A percentile compares a stretch with the other conserved stretches of the same genome.
phyloP scores from a whole-genome alignment of 2,888 invertebrate genomes.

The Phoenoteleia sp. region DNA sequence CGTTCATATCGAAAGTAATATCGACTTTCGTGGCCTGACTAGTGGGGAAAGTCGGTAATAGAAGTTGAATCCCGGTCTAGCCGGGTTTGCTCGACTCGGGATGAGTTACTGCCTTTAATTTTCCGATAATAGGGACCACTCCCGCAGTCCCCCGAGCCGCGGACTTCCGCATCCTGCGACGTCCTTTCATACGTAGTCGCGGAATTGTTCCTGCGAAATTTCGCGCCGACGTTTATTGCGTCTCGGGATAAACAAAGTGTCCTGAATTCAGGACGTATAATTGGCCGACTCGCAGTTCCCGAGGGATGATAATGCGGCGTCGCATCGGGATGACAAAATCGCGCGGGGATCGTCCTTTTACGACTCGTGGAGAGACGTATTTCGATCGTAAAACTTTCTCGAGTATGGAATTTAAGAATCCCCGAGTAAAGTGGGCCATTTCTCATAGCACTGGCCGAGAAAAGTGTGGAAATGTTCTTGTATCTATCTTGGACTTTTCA shows the following conservation, averaged over 20 bases:
- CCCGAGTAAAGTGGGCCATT: constrained; percentile 71
- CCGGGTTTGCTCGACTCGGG: constrained; percentile 79
- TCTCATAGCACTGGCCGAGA: constrained; percentile 66
- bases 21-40: constrained; percentile 78
- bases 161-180: constrained; percentile 22
- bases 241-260: background rate
- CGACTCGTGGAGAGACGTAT: constrained; percentile 63
- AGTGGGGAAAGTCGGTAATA: constrained; percentile 83
- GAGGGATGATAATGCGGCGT: constrained; percentile 44
- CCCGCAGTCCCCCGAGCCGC: constrained; percentile 74
- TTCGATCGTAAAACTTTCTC: constrained; percentile 66
- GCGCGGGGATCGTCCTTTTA: constrained; percentile 61
- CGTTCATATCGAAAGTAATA: constrained; percentile 85
- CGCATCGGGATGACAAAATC: constrained; percentile 64
- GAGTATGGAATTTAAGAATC: constrained; percentile 72
- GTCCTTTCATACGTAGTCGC: constrained; percentile 28
- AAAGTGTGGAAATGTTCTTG: constrained; percentile 70
- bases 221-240: background rate
- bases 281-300: constrained; percentile 7
- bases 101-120: constrained; percentile 85
- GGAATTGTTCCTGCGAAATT: constrained; percentile 77
- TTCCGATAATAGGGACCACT: constrained; percentile 83
- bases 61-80: constrained; percentile 81
- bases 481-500: constrained; percentile 73
- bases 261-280: background rate